Evolutionary conservation across 2,113 vertebrate genomes (phyloP), one percentile per base, ranked within the genome.

Genomic region (Ctenodactylus gundi): DNA sequence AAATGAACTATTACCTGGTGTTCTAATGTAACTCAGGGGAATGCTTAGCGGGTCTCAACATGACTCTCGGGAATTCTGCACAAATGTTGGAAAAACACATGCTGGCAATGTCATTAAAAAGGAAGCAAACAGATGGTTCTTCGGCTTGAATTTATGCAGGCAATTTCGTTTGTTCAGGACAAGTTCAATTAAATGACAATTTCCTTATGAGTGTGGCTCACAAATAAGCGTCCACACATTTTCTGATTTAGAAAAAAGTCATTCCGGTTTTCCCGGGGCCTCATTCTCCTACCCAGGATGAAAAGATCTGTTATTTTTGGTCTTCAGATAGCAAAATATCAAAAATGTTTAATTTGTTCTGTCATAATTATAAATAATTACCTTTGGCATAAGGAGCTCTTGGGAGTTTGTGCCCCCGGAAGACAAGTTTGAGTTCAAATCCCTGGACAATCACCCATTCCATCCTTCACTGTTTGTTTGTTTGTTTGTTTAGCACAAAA

Each of bases 101-200:
- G 85, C 94, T 94, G 86, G 23, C 75, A 72, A 84, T 91, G 58
- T 92, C 94, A 96, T 95, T 96, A 95, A 70, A 73, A 90, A 83
- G 53, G 51, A 81, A 72, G 94, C 89, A 95, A 95, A 95, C 93
- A 95, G 93, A 95, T 94, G 85, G 93, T 62, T 93, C 93, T 94
- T 83, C 9, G 58, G 60, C 67, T 93, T 84, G 58, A 92, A 96
- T 93, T 94, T 90, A 85, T 88, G 58, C 58, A 80, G 67, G 82
- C 67, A 92, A 94, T 96, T 94, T 88, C 44, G 64, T 92, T 36
- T 85, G 77, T 77, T 94, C 87, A 86, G 81, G 83, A 81, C 72
- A 96, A 95, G 93, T 94, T 94, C 80, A 70, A 92, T 80, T 92
- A 92, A 96, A 90, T 60, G 96, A 80, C 85, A 81, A 68, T 91